These are phyloP conservation scores for Azemiops feae DNA, from an alignment of 2,113 vertebrate species.

Conservation along the genomic window DNA sequence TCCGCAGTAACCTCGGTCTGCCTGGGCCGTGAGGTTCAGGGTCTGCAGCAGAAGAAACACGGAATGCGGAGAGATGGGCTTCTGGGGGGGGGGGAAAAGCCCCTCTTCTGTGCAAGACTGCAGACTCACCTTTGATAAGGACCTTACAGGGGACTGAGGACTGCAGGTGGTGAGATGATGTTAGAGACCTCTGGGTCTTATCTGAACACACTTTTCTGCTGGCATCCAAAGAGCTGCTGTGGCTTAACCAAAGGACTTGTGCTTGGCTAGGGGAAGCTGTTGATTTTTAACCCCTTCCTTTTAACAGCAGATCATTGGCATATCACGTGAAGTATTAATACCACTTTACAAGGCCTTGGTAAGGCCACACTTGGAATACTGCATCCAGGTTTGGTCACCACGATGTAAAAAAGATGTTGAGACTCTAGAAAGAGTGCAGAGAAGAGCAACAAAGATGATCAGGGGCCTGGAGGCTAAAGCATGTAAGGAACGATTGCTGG, in stretches of 20 bases:
- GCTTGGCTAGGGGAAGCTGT: background rate
- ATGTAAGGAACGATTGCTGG: too few species aligned
- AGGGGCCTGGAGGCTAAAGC: too few species aligned
- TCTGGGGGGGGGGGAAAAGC: background rate
- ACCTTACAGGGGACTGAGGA: background rate
- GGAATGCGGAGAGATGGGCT: background rate
- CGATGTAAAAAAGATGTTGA: too few species aligned
- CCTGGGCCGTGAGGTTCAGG: background rate
- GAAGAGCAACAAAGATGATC: too few species aligned
- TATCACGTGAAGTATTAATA: background rate
- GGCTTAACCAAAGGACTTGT: background rate
- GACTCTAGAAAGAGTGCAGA: too few species aligned
- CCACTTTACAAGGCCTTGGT: too few species aligned
- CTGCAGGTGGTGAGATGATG: background rate
- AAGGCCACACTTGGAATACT: too few species aligned
- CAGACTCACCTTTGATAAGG: background rate
- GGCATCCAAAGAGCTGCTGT: background rate
- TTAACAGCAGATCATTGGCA: background rate
- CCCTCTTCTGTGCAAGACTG: background rate
- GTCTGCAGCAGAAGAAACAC: background rate
- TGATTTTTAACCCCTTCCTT: background rate
- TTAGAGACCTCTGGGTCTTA: background rate
- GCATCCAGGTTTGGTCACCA: too few species aligned
- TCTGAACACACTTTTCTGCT: background rate
- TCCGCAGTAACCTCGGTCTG: background rate